These are phyloP conservation scores for Ectemnius continuus DNA, from an alignment of 2,888 invertebrate species.

Conservation along the genomic window DNA sequence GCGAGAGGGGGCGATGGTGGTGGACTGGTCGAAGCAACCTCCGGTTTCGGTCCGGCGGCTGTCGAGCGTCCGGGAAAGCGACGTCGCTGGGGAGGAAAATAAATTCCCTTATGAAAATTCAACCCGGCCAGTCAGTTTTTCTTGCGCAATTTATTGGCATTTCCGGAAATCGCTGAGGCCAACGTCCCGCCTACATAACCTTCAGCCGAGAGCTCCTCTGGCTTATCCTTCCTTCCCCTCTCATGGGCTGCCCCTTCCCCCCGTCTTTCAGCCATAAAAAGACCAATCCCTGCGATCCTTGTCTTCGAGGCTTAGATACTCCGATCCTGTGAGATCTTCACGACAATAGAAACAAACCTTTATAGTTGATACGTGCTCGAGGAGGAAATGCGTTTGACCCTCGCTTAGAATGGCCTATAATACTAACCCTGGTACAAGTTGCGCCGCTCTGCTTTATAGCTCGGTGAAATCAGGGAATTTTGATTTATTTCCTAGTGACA, in stretches of 20 bases:
- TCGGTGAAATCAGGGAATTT: too few species aligned
- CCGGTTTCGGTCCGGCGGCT: too few species aligned
- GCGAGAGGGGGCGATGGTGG: not conserved
- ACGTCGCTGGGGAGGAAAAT: conserved; percentile 40
- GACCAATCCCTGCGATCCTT: conserved; percentile 2
- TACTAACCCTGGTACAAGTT: too few species aligned
- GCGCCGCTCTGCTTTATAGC: too few species aligned
- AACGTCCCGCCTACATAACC: conserved; percentile 15
- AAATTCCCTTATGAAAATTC: conserved; percentile 73
- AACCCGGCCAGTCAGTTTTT: conserved; percentile 38
- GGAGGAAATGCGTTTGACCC: too few species aligned
- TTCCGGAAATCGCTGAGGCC: conserved; percentile 57
- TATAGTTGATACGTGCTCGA: too few species aligned
- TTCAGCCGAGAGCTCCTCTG: not conserved
- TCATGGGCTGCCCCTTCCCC: conserved; percentile 19
- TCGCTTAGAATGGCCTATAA: too few species aligned
- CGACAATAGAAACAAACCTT: too few species aligned
- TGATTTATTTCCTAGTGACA: too few species aligned
- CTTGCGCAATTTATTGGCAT: conserved; percentile 62
- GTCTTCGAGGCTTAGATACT: too few species aligned
- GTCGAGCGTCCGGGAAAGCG: too few species aligned
- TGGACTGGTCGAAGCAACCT: not conserved
- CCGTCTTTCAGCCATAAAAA: conserved; percentile 36
- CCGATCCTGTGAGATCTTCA: too few species aligned
- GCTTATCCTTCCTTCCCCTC: conserved; percentile 24